Evolutionary conservation across 2,888 invertebrate species (phyloP), one percentile per base, ranked within the genome.

Genomic region (Stegana nigrithorax): DNA sequence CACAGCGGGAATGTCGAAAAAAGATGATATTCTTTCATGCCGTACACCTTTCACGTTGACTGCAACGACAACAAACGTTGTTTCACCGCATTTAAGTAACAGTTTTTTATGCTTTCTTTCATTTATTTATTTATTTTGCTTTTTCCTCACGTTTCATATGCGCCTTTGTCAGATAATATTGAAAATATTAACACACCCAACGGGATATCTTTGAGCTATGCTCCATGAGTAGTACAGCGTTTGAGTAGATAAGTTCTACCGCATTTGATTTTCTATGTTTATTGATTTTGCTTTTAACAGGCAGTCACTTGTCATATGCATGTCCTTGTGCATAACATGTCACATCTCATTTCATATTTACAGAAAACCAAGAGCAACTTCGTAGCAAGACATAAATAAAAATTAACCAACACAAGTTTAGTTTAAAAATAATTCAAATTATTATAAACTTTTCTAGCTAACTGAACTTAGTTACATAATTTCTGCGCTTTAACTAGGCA

Each of bases 1-100:
- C 85, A 85, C 85, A 84, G 85, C 85, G 75, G 85, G 85, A 79
- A 85, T 83, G 75, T 85, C 85, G 82, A 85, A 86, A 82, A 86
- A 85, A 81, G 80, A 81, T 80, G 85, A 83, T 79, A 85, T 81
- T 82, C 85, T 84, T 81, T 85, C 85, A 80, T 84, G 83, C 74
- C 85, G 85, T 70, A 84, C 82, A 81, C 84, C 85, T 85, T 85
- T 85, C 79, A 84, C 85, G 80, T 81, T 85, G 56, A 82, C 84
- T 84, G 81, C 69, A 78, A 75, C 36, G 25, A 23, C 23, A 3
- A n/a, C n/a, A n/a, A n/a, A n/a, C n/a, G n/a, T n/a, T n/a, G n/a
- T n/a, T n/a, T n/a, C n/a, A n/a, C 65, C 12, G 27, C 17, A 25
- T 50, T 26, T 25, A 12, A 8, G 32, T 32, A 32, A 6, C 7